These are phyloP conservation scores for Sebastes kiyomatsui DNA, from an alignment of 2,797 vertebrate species.

Conservation along the genomic window DNA sequence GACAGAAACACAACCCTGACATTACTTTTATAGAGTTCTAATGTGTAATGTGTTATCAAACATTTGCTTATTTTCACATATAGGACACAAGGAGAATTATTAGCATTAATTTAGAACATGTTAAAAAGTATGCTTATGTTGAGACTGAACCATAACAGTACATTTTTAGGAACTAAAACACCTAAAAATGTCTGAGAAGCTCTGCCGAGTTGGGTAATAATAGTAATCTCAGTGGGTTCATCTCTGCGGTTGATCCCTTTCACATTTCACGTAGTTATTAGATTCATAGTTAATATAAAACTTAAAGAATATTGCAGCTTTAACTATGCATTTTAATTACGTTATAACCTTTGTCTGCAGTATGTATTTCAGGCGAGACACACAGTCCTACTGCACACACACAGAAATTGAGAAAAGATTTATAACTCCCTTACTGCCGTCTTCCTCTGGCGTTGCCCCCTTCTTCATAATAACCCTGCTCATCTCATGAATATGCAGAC, in stretches of 20 bases:
- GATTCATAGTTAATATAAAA: neutral
- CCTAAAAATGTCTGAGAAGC: neutral
- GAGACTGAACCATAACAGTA: neutral
- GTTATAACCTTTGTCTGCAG: neutral
- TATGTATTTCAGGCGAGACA: neutral
- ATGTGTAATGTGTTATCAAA: neutral
- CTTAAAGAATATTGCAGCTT: neutral
- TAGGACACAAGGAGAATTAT: neutral
- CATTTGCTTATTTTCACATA: neutral
- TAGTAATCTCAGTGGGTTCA: too few relatives aligned
- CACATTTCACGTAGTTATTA: neutral
- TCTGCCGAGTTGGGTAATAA: neutral
- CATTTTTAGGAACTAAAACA: neutral
- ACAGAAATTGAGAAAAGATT: slow-evolving; percentile 35
- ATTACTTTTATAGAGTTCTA: neutral
- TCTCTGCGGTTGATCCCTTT: too few relatives aligned
- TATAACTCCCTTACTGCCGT: slow-evolving; percentile 5
- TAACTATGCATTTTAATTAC: neutral
- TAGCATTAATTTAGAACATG: neutral
- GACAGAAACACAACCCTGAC: neutral
- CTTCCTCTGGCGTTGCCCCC: slow-evolving; percentile 25
- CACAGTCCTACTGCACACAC: neutral
- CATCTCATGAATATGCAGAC: slow-evolving; percentile 66
- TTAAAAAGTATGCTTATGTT: neutral
- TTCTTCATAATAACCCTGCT: slow-evolving; percentile 48